A percentile compares a stretch with the other conserved stretches of the same genome.
Evolutionary conservation across 2,113 vertebrate genomes (phyloP).

Genomic region (Mormyrus lacerda): DNA sequence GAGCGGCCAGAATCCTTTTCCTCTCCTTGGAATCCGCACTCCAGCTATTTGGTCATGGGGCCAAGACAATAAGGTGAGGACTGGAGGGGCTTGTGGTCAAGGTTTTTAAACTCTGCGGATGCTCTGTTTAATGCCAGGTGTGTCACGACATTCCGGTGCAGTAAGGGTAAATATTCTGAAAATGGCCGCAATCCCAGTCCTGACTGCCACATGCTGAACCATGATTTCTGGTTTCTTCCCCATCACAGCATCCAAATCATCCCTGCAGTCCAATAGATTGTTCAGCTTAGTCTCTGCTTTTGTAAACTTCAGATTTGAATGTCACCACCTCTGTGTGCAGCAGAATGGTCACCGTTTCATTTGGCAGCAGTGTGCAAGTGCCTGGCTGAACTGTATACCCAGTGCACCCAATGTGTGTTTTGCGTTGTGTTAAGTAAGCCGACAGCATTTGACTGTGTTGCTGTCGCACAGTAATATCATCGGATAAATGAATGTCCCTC

Average conservation of each 20-base stretch:
- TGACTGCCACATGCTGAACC: not conserved
- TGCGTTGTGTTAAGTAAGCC: not conserved
- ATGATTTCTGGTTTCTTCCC: not conserved
- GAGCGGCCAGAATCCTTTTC: slow-evolving; percentile 61
- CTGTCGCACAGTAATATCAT: not conserved
- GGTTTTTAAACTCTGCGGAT: not conserved
- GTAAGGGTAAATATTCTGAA: not conserved
- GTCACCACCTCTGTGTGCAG: not conserved
- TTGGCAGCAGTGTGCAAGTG: not conserved
- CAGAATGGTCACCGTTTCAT: not conserved
- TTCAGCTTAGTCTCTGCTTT: not conserved
- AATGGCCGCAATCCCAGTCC: not conserved
- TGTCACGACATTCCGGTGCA: not conserved
- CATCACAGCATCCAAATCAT: not conserved
- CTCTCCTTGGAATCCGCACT: slow-evolving; percentile 49
- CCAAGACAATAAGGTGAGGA: slow-evolving; percentile 65
- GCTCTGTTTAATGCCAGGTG: not conserved
- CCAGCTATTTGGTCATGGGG: slow-evolving; percentile 60
- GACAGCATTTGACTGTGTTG: not conserved
- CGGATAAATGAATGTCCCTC: not conserved
- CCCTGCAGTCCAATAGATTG: not conserved
- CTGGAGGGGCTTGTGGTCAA: not conserved
- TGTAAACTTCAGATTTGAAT: not conserved
- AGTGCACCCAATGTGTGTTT: not conserved
- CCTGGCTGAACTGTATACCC: not conserved